Conservation (phyloP, 2,888 invertebrate species). For the Drosophila borealis region DNA sequence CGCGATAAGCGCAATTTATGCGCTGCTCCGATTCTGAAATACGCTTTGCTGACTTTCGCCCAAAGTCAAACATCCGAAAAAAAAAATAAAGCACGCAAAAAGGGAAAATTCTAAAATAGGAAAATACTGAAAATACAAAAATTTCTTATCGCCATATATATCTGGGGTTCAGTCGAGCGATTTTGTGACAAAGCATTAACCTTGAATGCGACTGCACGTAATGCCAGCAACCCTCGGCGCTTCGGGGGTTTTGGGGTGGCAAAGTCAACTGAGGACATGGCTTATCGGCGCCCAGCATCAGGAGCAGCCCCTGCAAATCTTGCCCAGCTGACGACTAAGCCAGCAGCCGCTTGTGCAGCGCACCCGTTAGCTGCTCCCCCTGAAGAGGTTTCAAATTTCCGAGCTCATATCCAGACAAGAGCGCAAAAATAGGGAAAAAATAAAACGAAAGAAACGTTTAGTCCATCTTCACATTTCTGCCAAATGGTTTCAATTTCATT, state of each 20-base stretch:
- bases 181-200: conserved; percentile 69
- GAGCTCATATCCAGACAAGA: conserved; percentile 1
- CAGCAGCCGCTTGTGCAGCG: conserved; percentile 23
- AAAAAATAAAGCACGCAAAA: conserved; percentile 15
- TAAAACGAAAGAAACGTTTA: neutral
- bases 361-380: conserved; percentile 34
- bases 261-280: conserved; percentile 53
- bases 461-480: neutral
- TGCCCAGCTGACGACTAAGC: conserved; percentile 41
- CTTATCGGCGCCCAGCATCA: conserved; percentile 60
- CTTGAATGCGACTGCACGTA: conserved; percentile 75
- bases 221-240: conserved; percentile 20
- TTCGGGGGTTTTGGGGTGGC: conserved; percentile 39
- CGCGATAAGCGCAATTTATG: conserved; percentile 71
- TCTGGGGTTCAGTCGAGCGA: conserved; percentile 63
- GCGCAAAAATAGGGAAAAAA: neutral
- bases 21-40: conserved; percentile 52
- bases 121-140: conserved; percentile 27
- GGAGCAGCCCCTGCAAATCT: conserved; percentile 32
- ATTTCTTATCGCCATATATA: conserved; percentile 52
- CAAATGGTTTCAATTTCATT: too few relatives aligned
- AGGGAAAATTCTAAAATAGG: conserved; percentile 26
- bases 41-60: conserved; percentile 36
- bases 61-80: conserved; percentile 37
- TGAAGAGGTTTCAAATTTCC: conserved; percentile 40